These are phyloP conservation scores for Sebastes oblongus DNA, from an alignment of 2,797 vertebrate species.

Conservation along the genomic window DNA sequence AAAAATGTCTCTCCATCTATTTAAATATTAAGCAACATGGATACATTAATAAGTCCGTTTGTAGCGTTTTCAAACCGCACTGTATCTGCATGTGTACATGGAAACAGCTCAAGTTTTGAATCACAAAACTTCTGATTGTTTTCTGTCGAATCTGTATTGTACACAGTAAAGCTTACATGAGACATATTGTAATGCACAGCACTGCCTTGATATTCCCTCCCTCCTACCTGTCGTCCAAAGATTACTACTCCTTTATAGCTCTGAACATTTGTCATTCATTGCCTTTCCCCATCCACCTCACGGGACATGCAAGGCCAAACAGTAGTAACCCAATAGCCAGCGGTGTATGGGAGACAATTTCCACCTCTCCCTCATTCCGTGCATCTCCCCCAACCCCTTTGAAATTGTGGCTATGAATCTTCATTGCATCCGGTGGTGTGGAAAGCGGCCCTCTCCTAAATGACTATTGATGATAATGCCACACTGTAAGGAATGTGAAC, in stretches of 20 bases:
- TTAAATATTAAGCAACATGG: not conserved
- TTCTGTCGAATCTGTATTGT: not conserved
- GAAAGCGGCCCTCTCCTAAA: conserved; percentile 79
- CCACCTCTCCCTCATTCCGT: conserved; percentile 49
- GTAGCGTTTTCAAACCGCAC: not conserved
- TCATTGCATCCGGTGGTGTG: conserved; percentile 79
- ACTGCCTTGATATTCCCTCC: conserved; percentile 39
- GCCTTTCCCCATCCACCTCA: conserved; percentile 40
- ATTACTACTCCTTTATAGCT: conserved; percentile 64
- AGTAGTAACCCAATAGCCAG: conserved; percentile 55
- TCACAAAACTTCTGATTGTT: not conserved
- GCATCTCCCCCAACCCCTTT: conserved; percentile 54
- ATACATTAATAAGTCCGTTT: not conserved
- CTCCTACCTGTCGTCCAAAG: conserved; percentile 35
- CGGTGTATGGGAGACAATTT: conserved; percentile 72
- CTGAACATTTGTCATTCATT: conserved; percentile 71
- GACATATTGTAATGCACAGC: conserved; percentile 24
- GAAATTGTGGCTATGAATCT: conserved; percentile 85
- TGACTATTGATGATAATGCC: conserved; percentile 85
- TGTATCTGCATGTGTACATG: not conserved
- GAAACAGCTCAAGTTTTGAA: not conserved
- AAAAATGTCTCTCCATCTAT: not conserved
- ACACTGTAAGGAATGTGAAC: conserved; percentile 76
- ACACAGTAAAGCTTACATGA: not conserved
- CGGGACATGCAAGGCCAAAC: conserved; percentile 75